Base-by-base conservation (phyloP, 2,113 vertebrate genomes). In the Ceratotherium simum region DNA sequence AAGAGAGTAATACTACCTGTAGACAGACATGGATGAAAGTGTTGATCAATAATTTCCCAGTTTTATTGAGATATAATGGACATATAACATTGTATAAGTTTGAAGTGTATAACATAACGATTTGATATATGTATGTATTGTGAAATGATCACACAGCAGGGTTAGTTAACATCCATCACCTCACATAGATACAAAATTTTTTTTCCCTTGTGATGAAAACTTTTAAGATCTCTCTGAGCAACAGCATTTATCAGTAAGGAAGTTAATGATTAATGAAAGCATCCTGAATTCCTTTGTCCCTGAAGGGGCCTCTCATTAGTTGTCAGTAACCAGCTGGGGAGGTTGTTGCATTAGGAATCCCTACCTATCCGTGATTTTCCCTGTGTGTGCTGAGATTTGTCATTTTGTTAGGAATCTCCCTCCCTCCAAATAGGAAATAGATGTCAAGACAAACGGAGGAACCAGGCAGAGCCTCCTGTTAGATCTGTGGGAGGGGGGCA, bases 361-460 rank as follows among this genome's bases (percentile, higher is more conserved):
- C 75, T 89, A 69, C 83, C 16, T 48, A 46, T 58, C 23, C 36
- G 39, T 90, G 92, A 75, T 91, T 95, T 94, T 96, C 78, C 42
- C 18, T 83, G 81, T 97, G 0, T 51, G 58, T 89, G 16, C 69
- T 86, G 29, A 69, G 60, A 51, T 56, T 62, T 27, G 3, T n/a
- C n/a, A 64, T 54, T 12, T 95, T 96, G 96, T 96, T 56, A 64
- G 73, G 58, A 5, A 0, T 90, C 20, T 0, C 46, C 83, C 62
- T 97, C 54, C 88, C 90, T 48, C 93, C 46, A 39, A 82, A 72
- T 23, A 93, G 65, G 31, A 98, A 97, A 88, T 83, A 3, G 76
- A 54, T 64, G 8, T 93, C 48, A 94, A 97, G 92, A 69, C 64
- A 97, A 80, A 97, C 65, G 72, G 80, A 91, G 94, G 84, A 83